Base-by-base conservation (phyloP, 2,888 invertebrate species). In the Mythimna ferrago region DNA sequence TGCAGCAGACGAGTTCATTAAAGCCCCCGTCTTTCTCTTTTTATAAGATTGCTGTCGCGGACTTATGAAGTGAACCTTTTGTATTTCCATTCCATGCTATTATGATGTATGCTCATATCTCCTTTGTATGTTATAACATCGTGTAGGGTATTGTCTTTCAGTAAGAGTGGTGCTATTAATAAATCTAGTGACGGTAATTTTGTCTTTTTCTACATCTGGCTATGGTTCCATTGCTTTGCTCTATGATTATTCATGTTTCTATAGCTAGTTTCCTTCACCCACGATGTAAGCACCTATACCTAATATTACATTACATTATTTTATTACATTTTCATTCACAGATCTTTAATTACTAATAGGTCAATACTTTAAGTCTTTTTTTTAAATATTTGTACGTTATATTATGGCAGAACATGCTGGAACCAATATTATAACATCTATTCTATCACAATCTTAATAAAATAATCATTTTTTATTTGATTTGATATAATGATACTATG, bases 141-240 rank as follows among this genome's bases (percentile, higher is more conserved):
- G 38, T 65, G 41, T 66, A 35, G 26, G 26, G 19, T 16, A 56
- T 81, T 71, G 65, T 81, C 54, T 71, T 65, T 56, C 66, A 41
- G 32, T 38, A 26, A 65, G 16, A 54, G 41, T 38, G 53, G 26
- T 56, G 21, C 26, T 66, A 68, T 65, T 76, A 68, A 79, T 76
- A 71, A 71, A 76, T 64, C 74, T 48, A 61, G 51, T 53, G 56
- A 65, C 56, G 21, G 70, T 66, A 53, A 66, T 71, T 41, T 53
- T 57, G 35, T 78, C 35, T 32, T 56, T 60, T 80, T 66, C 14
- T 76, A 75, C 51, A 41, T 67, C 67, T 26, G 66, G 54, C 6
- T 58, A 56, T 6, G 32, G 53, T 51, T 16, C 1, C 16, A 21
- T 63, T 14, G 19, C 21, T 77, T 80, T 66, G 53, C 41, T 58